phyloP scores from a whole-genome alignment of 2,888 invertebrate species.

The Boloria euphrosyne region DNA sequence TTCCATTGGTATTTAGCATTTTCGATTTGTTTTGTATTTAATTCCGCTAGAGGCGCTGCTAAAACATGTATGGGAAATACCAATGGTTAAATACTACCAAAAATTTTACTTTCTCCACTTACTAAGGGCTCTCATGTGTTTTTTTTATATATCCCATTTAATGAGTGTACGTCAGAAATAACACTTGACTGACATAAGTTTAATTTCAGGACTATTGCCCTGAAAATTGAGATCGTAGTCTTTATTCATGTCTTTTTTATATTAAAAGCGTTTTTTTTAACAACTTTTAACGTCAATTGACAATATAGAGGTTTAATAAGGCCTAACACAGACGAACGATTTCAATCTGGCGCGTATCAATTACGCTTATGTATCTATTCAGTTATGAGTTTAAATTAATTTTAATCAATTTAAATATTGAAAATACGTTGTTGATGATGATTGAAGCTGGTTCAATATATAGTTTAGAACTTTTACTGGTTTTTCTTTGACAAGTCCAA shows the following conservation, averaged over 20 bases:
- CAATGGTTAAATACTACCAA: not conserved
- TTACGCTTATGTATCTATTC: not conserved
- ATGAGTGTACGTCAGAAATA: not conserved
- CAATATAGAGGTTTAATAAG: slow-evolving; percentile 12
- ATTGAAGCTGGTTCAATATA: too few species aligned
- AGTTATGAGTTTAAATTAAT: too few species aligned
- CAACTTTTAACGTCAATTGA: slow-evolving; percentile 9
- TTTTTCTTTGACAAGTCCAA: too few species aligned
- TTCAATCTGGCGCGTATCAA: not conserved
- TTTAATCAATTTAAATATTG: too few species aligned
- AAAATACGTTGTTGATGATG: too few species aligned
- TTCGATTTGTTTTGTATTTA: too few species aligned
- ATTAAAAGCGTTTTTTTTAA: not conserved
- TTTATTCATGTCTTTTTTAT: not conserved
- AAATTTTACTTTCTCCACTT: not conserved
- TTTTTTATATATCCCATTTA: not conserved
- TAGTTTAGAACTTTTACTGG: too few species aligned
- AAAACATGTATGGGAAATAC: not conserved
- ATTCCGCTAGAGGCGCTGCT: too few species aligned
- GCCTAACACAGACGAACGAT: slow-evolving; percentile 8
- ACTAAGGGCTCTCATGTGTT: not conserved
- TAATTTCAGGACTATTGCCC: slow-evolving; percentile 5
- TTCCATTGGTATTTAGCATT: too few species aligned
- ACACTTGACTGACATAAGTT: not conserved
- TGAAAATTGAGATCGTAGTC: slow-evolving; percentile 12